Evolutionary conservation across 2,888 invertebrate genomes (phyloP).

Genomic region (Conistra vaccinii): DNA sequence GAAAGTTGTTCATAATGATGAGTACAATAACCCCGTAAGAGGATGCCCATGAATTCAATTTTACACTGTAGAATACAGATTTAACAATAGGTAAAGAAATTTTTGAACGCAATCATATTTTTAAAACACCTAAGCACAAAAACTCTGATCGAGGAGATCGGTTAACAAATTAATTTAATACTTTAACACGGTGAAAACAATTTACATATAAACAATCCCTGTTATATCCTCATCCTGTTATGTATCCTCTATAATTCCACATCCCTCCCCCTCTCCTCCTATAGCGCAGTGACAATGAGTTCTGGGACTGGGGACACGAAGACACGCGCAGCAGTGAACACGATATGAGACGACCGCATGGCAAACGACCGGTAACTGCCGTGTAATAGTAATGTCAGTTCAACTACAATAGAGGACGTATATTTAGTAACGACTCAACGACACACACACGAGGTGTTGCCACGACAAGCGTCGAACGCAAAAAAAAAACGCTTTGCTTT

Average conservation of each 20-base stretch:
- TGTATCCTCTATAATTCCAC: neutral
- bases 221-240: neutral
- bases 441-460: too few relatives aligned
- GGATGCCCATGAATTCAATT: too few relatives aligned
- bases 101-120: neutral
- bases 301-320: constrained; percentile 84
- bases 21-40: too few relatives aligned
- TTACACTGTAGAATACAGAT: too few relatives aligned
- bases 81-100: too few relatives aligned
- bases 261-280: constrained; percentile 8
- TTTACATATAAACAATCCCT: neutral
- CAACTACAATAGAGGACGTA: too few relatives aligned
- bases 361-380: constrained; percentile 38
- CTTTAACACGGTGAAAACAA: neutral
- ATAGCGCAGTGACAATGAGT: constrained; percentile 80
- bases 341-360: constrained; percentile 66
- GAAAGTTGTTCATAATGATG: too few relatives aligned
- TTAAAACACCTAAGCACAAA: neutral
- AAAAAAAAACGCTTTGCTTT: too few relatives aligned
- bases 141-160: neutral
- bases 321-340: constrained; percentile 67
- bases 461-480: too few relatives aligned
- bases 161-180: neutral
- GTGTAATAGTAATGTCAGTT: too few relatives aligned
- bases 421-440: too few relatives aligned